Evolutionary conservation across 2,797 vertebrate species (phyloP).

Genomic region (Myiothlypis chrysogaster): DNA sequence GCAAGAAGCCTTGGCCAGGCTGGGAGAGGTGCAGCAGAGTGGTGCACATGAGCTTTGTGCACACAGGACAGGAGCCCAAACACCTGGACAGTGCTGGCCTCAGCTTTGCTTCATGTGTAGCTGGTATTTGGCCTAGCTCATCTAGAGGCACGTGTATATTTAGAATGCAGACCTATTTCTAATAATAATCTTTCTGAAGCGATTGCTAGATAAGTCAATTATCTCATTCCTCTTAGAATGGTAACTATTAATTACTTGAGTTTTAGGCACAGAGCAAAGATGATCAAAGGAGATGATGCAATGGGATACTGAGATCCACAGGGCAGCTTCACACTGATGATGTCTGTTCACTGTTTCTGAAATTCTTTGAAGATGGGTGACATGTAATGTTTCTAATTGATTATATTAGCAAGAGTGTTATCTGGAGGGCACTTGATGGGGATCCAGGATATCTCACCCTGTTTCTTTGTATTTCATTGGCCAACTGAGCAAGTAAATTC

Average conservation of each 20-base stretch:
- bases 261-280: not conserved
- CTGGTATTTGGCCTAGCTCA: not conserved
- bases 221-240: not conserved
- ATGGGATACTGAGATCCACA: not conserved
- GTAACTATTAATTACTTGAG: conserved; percentile 12
- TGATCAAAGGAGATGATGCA: conserved; percentile 26
- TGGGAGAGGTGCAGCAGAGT: not conserved
- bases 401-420: conserved; percentile 9
- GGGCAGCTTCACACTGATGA: not conserved
- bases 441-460: not conserved
- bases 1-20: not conserved
- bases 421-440: not conserved
- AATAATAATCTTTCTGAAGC: not conserved
- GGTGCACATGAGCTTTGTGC: not conserved
- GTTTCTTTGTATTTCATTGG: not conserved
- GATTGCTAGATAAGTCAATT: conserved; percentile 6
- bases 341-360: not conserved
- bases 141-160: not conserved
- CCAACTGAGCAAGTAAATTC: not conserved
- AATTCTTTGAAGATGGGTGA: conserved; percentile 18
- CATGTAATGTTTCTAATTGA: conserved; percentile 17
- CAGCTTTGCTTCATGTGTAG: accelerated
- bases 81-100: not conserved
- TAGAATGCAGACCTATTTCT: conserved; percentile 10
- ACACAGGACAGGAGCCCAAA: not conserved